Evolutionary conservation across 2,113 vertebrate species (phyloP).

Genomic region (Oxyura jamaicensis): DNA sequence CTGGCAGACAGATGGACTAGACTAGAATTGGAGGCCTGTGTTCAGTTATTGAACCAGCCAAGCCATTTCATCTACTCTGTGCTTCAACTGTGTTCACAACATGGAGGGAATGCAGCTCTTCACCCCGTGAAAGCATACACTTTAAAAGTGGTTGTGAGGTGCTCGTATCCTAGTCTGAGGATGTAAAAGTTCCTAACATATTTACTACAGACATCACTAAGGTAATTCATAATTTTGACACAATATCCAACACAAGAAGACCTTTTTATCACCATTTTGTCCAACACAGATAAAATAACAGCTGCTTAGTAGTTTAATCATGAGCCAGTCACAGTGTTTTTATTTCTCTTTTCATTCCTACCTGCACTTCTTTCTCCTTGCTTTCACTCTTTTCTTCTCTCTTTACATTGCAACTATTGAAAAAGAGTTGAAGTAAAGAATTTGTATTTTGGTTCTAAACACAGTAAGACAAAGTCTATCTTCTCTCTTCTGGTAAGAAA

Average conservation of each 20-base stretch:
- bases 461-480: neutral
- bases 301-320: neutral
- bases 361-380: neutral
- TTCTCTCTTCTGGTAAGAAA: neutral
- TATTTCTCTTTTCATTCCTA: neutral
- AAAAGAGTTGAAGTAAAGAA: neutral
- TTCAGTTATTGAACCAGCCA: neutral
- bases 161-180: neutral
- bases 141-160: neutral
- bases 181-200: neutral
- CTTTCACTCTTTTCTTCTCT: neutral
- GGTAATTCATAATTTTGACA: neutral
- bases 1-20: neutral
- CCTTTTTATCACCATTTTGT: neutral
- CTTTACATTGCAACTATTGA: neutral
- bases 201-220: neutral
- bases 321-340: neutral
- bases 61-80: neutral
- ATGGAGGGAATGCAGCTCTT: neutral
- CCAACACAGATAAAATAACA: neutral
- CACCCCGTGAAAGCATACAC: no score
- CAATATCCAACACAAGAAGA: neutral
- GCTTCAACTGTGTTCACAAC: neutral
- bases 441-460: neutral
- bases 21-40: neutral